Evolutionary conservation across 2,113 vertebrate genomes (phyloP).

Genomic region (Vombatus ursinus): DNA sequence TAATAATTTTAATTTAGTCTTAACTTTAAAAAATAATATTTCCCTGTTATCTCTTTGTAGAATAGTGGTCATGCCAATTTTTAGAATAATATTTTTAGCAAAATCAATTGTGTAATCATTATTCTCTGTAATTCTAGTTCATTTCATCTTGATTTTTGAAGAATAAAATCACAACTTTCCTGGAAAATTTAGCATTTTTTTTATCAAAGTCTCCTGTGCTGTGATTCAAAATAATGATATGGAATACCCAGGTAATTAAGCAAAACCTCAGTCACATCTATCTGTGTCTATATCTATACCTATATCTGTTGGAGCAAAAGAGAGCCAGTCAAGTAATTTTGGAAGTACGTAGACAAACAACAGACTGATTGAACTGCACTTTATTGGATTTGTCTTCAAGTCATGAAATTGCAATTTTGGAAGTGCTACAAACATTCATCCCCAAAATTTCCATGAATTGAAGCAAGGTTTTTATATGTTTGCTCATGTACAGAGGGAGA

Average conservation of each 20-base stretch:
- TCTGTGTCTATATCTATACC: too few relatives aligned
- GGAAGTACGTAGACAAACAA: background rate
- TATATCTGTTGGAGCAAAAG: too few relatives aligned
- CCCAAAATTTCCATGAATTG: background rate
- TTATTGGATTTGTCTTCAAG: too few relatives aligned
- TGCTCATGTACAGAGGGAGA: background rate
- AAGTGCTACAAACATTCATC: too few relatives aligned
- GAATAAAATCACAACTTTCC: background rate
- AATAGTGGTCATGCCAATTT: background rate
- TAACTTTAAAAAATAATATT: background rate
- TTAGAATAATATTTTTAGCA: background rate
- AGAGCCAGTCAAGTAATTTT: background rate
- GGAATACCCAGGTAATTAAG: conserved; percentile 5
- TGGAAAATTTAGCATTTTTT: background rate
- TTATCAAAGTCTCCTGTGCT: background rate
- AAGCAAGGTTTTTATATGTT: background rate
- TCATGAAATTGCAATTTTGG: too few relatives aligned
- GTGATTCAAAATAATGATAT: background rate
- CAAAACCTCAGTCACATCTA: background rate
- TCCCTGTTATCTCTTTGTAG: background rate
- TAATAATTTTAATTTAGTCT: background rate
- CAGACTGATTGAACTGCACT: background rate
- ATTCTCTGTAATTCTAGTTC: background rate
- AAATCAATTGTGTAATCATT: background rate
- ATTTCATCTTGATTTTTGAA: background rate